Evolutionary conservation across 2,888 invertebrate species (phyloP).

Genomic region (Stenchaetothrips biformis): DNA sequence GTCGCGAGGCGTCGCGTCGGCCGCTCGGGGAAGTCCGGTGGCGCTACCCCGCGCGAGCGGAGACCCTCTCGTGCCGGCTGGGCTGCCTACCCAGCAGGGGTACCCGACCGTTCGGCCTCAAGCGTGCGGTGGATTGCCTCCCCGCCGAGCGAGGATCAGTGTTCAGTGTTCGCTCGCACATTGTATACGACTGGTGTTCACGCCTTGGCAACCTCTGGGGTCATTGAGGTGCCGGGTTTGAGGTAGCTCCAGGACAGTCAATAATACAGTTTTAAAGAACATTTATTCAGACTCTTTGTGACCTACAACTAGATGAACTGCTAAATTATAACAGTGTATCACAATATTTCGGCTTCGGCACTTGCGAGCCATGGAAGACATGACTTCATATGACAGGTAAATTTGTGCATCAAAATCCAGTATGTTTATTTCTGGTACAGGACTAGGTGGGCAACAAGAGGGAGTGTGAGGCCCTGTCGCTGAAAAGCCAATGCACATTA

Average conservation of each 20-base stretch:
- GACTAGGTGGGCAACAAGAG: too few species aligned
- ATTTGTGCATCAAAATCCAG: background rate
- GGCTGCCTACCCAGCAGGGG: background rate
- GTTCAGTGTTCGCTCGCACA: too few species aligned
- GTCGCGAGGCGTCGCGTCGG: background rate
- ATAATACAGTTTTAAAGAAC: background rate
- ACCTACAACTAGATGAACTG: background rate
- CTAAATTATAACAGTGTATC: background rate
- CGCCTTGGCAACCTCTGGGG: background rate
- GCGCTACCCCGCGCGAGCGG: background rate
- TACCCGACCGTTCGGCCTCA: too few species aligned
- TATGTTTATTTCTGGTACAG: too few species aligned
- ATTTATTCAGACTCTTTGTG: slow-evolving; percentile 18
- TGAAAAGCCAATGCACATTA: too few species aligned
- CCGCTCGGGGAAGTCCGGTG: background rate
- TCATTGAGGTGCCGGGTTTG: background rate
- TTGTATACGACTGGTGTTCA: too few species aligned
- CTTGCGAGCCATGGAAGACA: background rate
- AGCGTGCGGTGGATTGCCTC: too few species aligned
- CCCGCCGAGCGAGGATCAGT: too few species aligned
- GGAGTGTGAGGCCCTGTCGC: too few species aligned
- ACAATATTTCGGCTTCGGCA: background rate
- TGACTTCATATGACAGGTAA: background rate
- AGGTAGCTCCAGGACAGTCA: background rate
- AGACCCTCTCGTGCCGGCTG: background rate